These are phyloP conservation scores for Lepisosteus oculatus DNA, from an alignment of 2,113 vertebrate species.

Conservation along the genomic window DNA sequence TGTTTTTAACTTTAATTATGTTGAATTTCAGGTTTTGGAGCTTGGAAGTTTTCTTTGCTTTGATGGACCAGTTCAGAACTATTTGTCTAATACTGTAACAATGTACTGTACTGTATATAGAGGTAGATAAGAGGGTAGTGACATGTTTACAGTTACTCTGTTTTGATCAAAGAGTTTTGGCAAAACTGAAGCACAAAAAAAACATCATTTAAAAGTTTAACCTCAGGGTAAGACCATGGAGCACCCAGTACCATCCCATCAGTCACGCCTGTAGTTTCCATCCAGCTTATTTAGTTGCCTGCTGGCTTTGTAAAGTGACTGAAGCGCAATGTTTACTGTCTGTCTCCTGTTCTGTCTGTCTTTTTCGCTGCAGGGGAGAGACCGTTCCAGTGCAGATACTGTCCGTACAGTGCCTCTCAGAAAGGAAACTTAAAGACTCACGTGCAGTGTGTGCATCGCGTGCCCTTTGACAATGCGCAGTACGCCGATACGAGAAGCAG, in stretches of 20 bases:
- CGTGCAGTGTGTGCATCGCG: constrained; percentile 55
- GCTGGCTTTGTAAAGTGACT: neutral
- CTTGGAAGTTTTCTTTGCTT: too few species aligned
- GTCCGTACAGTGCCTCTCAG: constrained; percentile 80
- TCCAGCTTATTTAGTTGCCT: neutral
- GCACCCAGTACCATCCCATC: neutral
- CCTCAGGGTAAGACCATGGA: too few species aligned
- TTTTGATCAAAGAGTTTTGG: too few species aligned
- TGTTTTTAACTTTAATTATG: too few species aligned
- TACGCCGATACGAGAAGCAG: constrained; percentile 40
- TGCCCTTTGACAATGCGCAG: constrained; percentile 63
- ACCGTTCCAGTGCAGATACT: constrained; percentile 69
- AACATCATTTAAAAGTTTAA: too few species aligned
- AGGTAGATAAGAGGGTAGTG: too few species aligned
- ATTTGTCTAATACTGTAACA: too few species aligned
- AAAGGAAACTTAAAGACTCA: constrained; percentile 81
- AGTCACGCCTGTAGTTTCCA: neutral
- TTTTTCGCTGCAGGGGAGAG: constrained; percentile 63
- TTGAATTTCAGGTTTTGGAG: too few species aligned
- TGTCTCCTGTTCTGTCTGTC: neutral
- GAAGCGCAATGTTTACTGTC: constrained; percentile 26
- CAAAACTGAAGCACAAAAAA: too few species aligned
- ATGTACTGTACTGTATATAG: too few species aligned
- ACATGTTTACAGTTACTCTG: too few species aligned
- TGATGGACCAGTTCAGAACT: too few species aligned